These are phyloP conservation scores for Ceratina japonica DNA, from an alignment of 1,140 invertebrate species.

Conservation along the genomic window DNA sequence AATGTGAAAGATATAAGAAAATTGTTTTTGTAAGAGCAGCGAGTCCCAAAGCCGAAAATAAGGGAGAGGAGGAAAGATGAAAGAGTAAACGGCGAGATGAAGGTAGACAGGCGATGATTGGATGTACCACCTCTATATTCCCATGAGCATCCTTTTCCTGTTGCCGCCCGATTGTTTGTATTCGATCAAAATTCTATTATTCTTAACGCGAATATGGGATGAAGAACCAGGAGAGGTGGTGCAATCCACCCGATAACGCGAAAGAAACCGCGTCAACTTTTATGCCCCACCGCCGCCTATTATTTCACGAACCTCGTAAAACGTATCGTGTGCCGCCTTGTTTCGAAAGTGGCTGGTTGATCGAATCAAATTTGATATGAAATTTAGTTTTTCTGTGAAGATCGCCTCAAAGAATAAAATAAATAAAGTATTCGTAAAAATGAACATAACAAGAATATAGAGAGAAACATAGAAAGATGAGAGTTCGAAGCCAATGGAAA, in stretches of 20 bases:
- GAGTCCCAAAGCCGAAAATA: conserved; percentile 8
- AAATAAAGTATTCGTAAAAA: too few species aligned
- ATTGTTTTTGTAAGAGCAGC: conserved; percentile 2
- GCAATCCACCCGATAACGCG: conserved; percentile 49
- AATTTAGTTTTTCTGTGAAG: not conserved
- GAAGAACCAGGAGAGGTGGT: conserved; percentile 45
- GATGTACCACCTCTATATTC: conserved; percentile 62
- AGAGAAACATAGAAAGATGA: not conserved
- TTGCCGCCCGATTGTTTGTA: conserved; percentile 64
- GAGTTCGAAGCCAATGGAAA: too few species aligned
- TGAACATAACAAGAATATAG: not conserved
- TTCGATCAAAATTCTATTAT: conserved; percentile 69
- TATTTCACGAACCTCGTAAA: conserved; percentile 46
- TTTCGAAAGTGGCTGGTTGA: not conserved
- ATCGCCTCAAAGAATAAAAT: not conserved
- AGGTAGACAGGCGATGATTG: conserved; percentile 50
- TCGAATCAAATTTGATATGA: too few species aligned
- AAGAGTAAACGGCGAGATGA: conserved; percentile 36
- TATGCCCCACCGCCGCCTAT: conserved; percentile 29
- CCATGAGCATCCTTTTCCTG: conserved; percentile 63
- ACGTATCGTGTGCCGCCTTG: conserved; percentile 20
- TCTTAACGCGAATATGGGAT: conserved; percentile 58
- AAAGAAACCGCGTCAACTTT: conserved; percentile 27
- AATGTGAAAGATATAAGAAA: not conserved
- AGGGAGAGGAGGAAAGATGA: conserved; percentile 14